These are phyloP conservation scores for Mimas tiliae DNA, from an alignment of 2,888 invertebrate genomes.

Conservation along the genomic window DNA sequence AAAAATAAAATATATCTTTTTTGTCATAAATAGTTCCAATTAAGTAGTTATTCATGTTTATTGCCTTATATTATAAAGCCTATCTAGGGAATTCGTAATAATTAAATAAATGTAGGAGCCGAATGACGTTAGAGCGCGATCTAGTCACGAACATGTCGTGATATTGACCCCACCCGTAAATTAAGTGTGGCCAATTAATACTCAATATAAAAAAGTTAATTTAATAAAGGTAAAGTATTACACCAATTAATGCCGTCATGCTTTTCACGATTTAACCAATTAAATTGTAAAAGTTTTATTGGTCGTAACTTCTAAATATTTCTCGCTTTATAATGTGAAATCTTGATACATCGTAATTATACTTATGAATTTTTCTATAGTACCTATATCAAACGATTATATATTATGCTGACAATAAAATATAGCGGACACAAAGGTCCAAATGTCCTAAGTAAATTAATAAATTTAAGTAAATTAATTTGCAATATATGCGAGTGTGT, in stretches of 20 bases:
- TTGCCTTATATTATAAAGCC: neutral
- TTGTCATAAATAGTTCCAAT: too few relatives aligned
- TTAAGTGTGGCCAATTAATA: neutral
- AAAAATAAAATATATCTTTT: too few relatives aligned
- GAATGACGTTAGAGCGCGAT: neutral
- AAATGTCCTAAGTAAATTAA: too few relatives aligned
- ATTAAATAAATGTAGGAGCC: neutral
- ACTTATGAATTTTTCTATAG: neutral
- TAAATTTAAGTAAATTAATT: neutral
- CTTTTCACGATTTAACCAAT: conserved; percentile 4
- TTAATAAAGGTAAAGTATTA: conserved; percentile 13
- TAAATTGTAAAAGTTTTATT: neutral
- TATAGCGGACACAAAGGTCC: neutral
- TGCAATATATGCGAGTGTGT: conserved; percentile 1
- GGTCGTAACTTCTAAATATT: neutral
- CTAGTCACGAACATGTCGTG: conserved; percentile 7
- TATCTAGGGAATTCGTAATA: neutral
- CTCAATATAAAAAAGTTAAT: conserved; percentile 4
- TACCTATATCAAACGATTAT: too few relatives aligned
- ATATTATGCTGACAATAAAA: neutral
- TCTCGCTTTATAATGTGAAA: neutral
- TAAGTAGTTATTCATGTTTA: too few relatives aligned
- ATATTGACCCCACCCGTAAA: conserved; percentile 1
- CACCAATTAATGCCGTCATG: conserved; percentile 2
- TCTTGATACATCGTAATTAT: neutral